Evolutionary conservation across 2,797 vertebrate species (phyloP).

Genomic region (Agapornis canus): DNA sequence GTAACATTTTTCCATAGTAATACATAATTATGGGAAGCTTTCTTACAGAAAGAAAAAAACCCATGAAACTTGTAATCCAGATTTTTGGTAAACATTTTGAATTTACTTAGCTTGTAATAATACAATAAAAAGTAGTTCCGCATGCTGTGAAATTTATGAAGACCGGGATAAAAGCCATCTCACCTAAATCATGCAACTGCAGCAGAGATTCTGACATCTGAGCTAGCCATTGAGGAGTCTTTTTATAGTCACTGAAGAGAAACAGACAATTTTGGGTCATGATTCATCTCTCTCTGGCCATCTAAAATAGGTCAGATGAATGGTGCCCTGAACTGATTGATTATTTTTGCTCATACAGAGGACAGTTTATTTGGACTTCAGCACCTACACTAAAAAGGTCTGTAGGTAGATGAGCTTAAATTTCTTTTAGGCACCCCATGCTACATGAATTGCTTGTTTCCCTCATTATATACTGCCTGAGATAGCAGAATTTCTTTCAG

Average conservation of each 20-base stretch:
- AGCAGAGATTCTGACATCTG: neutral
- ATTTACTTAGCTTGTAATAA: neutral
- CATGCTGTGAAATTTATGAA: neutral
- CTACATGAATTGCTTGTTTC: neutral
- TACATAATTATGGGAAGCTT: accelerated
- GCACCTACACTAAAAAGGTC: neutral
- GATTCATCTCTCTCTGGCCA: neutral
- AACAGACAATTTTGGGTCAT: neutral
- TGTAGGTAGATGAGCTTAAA: neutral
- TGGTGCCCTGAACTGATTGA: neutral
- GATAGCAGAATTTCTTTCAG: neutral
- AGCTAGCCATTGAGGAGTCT: neutral
- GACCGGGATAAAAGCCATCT: neutral
- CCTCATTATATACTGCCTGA: neutral
- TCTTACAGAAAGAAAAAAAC: neutral
- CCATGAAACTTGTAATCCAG: neutral
- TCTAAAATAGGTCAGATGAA: neutral
- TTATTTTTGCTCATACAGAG: neutral
- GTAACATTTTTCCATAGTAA: neutral
- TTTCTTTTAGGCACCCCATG: neutral
- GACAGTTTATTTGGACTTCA: neutral
- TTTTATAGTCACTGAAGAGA: neutral
- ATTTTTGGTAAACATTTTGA: neutral
- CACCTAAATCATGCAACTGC: neutral
- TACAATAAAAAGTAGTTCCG: neutral